Percentiles rank a stretch among this genome's conserved stretches.
Evolutionary conservation across 1,140 invertebrate species (phyloP).

Genomic region (Hylaeus volcanicus): DNA sequence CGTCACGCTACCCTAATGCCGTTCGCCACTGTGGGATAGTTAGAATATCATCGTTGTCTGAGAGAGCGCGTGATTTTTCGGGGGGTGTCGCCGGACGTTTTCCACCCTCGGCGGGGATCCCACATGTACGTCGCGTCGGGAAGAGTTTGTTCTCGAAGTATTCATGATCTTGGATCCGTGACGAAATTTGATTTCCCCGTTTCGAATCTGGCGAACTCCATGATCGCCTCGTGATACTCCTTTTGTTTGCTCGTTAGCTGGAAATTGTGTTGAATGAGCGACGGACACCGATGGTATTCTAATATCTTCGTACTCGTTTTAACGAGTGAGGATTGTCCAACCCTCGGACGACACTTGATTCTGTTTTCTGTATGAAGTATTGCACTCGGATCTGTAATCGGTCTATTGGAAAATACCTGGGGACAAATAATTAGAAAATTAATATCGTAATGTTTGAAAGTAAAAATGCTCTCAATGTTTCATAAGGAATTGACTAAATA

Average conservation of each 20-base stretch:
- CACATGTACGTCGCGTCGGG: slow-evolving; percentile 2
- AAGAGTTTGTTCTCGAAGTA: slow-evolving; percentile 38
- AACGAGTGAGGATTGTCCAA: too few species aligned
- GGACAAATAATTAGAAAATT: too few species aligned
- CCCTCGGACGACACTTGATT: too few species aligned
- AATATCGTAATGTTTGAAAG: too few species aligned
- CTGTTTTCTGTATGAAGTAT: too few species aligned
- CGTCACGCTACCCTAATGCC: slow-evolving; percentile 57
- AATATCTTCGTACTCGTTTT: too few species aligned
- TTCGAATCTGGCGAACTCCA: neutral
- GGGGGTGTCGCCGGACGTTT: neutral
- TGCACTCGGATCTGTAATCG: too few species aligned
- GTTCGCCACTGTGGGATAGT: slow-evolving; percentile 73
- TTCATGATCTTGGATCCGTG: slow-evolving; percentile 55
- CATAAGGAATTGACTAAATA: too few species aligned
- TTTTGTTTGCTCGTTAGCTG: slow-evolving; percentile 17
- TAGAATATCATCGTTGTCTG: slow-evolving; percentile 71
- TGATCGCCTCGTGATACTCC: neutral
- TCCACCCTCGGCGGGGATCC: slow-evolving; percentile 34
- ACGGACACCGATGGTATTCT: too few species aligned
- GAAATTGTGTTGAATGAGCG: neutral
- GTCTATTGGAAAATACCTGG: too few species aligned
- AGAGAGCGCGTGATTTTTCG: slow-evolving; percentile 46
- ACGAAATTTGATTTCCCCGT: slow-evolving; percentile 49
- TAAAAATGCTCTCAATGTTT: too few species aligned